phyloP scores from a whole-genome alignment of 2,113 vertebrate genomes.

The Rhinolophus sinicus region DNA sequence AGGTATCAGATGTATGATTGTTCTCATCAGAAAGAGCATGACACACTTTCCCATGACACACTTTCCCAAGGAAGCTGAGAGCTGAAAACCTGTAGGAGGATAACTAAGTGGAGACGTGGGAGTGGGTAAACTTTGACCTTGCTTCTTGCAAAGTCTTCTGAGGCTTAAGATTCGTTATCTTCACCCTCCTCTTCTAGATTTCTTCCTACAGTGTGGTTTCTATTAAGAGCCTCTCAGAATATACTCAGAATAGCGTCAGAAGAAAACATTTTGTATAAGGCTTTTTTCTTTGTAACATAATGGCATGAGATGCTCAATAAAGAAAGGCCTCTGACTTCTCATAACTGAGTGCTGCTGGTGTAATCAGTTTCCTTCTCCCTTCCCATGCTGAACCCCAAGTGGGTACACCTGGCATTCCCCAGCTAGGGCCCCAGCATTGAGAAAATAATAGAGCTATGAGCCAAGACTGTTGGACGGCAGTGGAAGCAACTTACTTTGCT shows the following conservation, averaged over 20 bases:
- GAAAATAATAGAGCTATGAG: constrained; percentile 1
- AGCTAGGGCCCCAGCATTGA: background rate
- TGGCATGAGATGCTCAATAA: background rate
- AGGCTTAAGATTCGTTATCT: background rate
- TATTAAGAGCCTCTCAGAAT: constrained; percentile 31
- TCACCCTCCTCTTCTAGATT: background rate
- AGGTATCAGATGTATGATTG: background rate
- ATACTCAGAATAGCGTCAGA: constrained; percentile 1
- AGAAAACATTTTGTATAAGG: constrained; percentile 17
- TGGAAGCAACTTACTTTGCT: background rate
- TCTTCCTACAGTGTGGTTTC: background rate
- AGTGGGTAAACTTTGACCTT: background rate
- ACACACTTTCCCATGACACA: background rate
- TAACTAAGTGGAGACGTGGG: background rate
- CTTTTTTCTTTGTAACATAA: too few relatives aligned
- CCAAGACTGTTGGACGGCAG: background rate
- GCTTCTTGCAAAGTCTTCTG: background rate
- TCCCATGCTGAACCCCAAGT: background rate
- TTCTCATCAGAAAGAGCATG: constrained; percentile 15
- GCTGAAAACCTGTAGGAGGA: background rate
- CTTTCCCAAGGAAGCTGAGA: background rate
- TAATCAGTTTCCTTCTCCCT: background rate
- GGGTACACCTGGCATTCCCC: background rate
- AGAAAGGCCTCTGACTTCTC: background rate
- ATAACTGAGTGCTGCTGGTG: background rate